Conservation (phyloP, 2,113 vertebrate genomes). For the Passer domesticus region DNA sequence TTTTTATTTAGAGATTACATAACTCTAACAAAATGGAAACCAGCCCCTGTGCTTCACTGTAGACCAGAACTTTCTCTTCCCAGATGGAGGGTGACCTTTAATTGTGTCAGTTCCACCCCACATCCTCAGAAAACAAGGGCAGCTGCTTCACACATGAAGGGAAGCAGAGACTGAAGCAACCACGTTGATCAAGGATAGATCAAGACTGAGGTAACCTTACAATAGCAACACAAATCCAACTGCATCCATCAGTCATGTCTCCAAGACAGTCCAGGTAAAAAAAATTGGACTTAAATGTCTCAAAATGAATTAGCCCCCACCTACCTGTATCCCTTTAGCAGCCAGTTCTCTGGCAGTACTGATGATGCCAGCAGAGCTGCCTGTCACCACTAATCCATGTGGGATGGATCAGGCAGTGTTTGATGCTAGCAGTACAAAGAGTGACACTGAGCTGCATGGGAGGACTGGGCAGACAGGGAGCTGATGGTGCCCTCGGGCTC, state of each 20-base stretch:
- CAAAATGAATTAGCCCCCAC: not conserved
- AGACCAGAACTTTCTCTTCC: constrained; percentile 64
- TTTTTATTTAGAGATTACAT: constrained; percentile 68
- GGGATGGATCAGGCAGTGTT: not conserved
- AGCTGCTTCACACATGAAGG: constrained; percentile 64
- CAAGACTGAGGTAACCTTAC: not conserved
- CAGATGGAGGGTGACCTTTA: constrained; percentile 64
- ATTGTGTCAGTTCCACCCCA: constrained; percentile 64
- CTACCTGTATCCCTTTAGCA: not conserved
- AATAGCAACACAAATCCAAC: not conserved
- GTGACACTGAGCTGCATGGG: not conserved
- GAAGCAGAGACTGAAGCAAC: constrained; percentile 8
- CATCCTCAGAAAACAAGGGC: constrained; percentile 54
- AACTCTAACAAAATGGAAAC: constrained; percentile 61
- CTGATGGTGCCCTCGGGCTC: not conserved
- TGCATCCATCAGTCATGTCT: not conserved
- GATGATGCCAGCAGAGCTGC: not conserved
- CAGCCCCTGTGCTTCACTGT: constrained; percentile 11
- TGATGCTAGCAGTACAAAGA: not conserved
- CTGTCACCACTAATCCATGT: not conserved
- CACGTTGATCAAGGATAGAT: constrained; percentile 3
- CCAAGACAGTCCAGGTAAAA: not conserved
- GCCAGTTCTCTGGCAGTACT: not conserved
- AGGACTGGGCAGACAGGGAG: not conserved
- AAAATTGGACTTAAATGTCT: not conserved